Conservation (phyloP, 2,888 invertebrate species). For the Arrhopalites spinosus region DNA sequence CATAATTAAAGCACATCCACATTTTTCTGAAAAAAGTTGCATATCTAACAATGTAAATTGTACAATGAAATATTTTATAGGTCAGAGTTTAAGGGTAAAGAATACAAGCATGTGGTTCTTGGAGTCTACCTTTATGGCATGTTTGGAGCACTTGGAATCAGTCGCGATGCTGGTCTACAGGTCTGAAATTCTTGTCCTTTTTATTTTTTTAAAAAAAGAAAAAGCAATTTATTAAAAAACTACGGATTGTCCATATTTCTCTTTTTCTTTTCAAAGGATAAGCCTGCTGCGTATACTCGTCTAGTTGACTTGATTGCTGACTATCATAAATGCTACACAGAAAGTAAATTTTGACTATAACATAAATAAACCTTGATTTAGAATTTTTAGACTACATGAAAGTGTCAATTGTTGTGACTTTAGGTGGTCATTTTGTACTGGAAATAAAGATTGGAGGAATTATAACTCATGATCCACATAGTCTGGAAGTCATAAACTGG, state of each 20-base stretch:
- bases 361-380: neutral
- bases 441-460: conserved; percentile 53
- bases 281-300: conserved; percentile 42
- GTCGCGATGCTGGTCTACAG: conserved; percentile 52
- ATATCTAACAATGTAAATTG: neutral
- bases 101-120: conserved; percentile 54
- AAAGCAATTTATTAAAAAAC: neutral
- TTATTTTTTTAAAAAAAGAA: neutral
- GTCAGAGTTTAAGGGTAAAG: conserved; percentile 49
- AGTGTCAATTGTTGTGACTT: neutral
- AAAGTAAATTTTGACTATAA: conserved; percentile 40
- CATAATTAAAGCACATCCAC: neutral
- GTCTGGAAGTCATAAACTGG: conserved; percentile 48
- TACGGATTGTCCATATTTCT: too few species aligned
- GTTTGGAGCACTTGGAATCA: conserved; percentile 52
- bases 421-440: conserved; percentile 51
- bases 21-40: too few species aligned
- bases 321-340: conserved; percentile 44
- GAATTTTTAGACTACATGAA: too few species aligned
- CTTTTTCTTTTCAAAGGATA: conserved; percentile 45
- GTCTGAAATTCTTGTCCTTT: neutral
- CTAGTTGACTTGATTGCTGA: conserved; percentile 50
- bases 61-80: conserved; percentile 29
- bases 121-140: conserved; percentile 53
- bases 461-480: conserved; percentile 53